Evolutionary conservation across 1,140 invertebrate genomes (phyloP).

Genomic region (Tenebrio molitor): DNA sequence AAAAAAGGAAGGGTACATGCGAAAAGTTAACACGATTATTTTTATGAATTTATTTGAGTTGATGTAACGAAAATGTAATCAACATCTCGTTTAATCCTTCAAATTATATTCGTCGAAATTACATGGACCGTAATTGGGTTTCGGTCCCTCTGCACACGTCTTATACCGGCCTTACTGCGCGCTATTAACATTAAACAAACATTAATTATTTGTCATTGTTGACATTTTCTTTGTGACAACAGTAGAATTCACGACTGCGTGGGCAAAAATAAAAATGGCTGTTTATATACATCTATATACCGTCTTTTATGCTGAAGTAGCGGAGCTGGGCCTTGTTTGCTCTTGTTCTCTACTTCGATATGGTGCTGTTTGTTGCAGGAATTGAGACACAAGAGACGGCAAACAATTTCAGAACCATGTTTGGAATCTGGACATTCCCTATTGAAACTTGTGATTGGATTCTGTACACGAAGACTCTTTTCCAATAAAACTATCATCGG

Average conservation of each 20-base stretch:
- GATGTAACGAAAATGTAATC: constrained; percentile 11
- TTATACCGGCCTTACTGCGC: not conserved
- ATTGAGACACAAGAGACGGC: constrained; percentile 46
- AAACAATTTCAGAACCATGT: constrained; percentile 45
- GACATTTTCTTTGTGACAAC: not conserved
- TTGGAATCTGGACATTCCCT: constrained; percentile 45
- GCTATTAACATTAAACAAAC: constrained; percentile 28
- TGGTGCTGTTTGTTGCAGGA: constrained; percentile 43
- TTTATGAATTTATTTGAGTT: constrained; percentile 18
- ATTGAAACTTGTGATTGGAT: constrained; percentile 46
- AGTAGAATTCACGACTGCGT: not conserved
- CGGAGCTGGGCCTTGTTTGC: constrained; percentile 17
- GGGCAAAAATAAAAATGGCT: constrained; percentile 3
- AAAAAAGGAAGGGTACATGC: too few species aligned
- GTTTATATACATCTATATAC: constrained; percentile 10
- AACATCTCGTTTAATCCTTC: constrained; percentile 14
- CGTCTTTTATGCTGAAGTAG: constrained; percentile 23
- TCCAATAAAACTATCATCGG: constrained; percentile 27
- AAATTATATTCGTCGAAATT: constrained; percentile 15
- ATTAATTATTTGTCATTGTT: constrained; percentile 28
- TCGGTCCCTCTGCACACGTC: constrained; percentile 1
- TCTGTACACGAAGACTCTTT: constrained; percentile 21
- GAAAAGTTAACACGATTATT: constrained; percentile 13
- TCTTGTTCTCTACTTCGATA: constrained; percentile 40
- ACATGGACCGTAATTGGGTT: not conserved